These are phyloP conservation scores for Microcebus ravelobensis DNA, from an alignment of 2,113 vertebrate species.

Conservation along the genomic window DNA sequence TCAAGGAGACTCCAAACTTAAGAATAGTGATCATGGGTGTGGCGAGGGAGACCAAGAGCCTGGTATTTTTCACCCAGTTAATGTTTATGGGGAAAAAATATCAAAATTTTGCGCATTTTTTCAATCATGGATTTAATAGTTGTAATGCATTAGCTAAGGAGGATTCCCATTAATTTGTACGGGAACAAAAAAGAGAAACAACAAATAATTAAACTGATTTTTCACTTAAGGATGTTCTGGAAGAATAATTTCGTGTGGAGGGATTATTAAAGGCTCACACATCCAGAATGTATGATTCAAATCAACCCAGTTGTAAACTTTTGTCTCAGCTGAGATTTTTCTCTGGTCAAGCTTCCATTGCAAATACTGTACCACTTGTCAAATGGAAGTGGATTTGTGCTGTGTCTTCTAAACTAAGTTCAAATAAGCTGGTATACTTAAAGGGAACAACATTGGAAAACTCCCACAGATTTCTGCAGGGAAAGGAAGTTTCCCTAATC, in stretches of 20 bases:
- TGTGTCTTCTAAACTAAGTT: conserved; percentile 56
- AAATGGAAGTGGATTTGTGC: conserved; percentile 26
- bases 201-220: not conserved
- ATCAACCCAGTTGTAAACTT: not conserved
- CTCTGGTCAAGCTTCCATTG: not conserved
- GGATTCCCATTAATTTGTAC: not conserved
- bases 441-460: not conserved
- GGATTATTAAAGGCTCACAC: not conserved
- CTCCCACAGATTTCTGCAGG: not conserved
- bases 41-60: not conserved
- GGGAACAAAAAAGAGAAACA: not conserved
- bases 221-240: not conserved
- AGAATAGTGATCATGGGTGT: not conserved
- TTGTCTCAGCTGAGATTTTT: conserved; percentile 14
- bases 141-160: not conserved
- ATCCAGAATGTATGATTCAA: not conserved
- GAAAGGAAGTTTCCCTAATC: not conserved
- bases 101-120: not conserved
- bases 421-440: conserved; percentile 10
- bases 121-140: not conserved
- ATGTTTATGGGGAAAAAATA: not conserved
- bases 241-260: not conserved
- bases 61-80: not conserved
- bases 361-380: conserved; percentile 13
- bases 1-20: not conserved